These are phyloP conservation scores for Eptesicus fuscus DNA, from an alignment of 2,113 vertebrate species.

Conservation along the genomic window DNA sequence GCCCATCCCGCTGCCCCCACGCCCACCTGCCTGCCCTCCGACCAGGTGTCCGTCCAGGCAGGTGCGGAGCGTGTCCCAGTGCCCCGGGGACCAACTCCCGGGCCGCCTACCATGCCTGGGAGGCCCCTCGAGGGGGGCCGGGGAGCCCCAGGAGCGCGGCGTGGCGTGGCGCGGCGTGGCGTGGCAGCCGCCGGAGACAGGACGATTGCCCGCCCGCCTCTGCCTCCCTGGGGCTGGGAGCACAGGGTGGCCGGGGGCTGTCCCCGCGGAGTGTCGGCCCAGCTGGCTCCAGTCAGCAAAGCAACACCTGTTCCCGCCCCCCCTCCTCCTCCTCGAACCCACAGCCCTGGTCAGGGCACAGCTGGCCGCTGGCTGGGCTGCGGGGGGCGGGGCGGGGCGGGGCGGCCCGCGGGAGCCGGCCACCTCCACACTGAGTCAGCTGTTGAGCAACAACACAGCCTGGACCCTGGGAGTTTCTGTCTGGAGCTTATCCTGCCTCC, in stretches of 20 bases:
- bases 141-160: not conserved
- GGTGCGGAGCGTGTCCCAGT: not conserved
- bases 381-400: not conserved
- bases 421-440: constrained; percentile 76
- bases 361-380: not conserved
- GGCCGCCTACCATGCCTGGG: not conserved
- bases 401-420: constrained; percentile 7
- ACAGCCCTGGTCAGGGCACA: not conserved
- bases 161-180: rapidly evolving
- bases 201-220: not conserved
- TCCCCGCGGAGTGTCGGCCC: not conserved
- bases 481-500: constrained; percentile 69
- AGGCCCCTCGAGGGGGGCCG: not conserved
- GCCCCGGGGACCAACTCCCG: rapidly evolving
- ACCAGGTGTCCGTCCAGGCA: not conserved
- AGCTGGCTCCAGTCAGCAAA: not conserved
- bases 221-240: not conserved
- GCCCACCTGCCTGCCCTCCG: not conserved
- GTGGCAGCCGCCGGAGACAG: not conserved
- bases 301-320: not conserved
- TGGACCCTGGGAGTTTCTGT: constrained; percentile 70
- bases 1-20: not conserved
- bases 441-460: constrained; percentile 63
- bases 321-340: not conserved
- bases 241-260: not conserved